Base-by-base conservation (phyloP, 2,113 vertebrate species). In the Raja brachyura region DNA sequence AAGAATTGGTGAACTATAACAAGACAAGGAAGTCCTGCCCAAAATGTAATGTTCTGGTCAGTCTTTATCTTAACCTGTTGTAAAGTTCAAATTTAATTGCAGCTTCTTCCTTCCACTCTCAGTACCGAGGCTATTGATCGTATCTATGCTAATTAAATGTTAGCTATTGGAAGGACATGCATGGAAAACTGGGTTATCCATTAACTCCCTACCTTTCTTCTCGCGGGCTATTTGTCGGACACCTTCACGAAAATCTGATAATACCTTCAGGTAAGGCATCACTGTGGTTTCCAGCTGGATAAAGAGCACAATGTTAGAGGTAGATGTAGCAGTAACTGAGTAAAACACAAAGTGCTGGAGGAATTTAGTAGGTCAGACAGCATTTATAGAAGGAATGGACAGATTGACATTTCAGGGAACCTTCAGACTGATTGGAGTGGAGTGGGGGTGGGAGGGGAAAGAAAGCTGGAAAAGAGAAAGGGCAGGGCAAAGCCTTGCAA, bases 221-320 rank as follows among this genome's bases (percentile, higher is more conserved):
- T 98, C 98, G 18, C 97, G 95, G 94, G 98, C 98, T 3, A 99
- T 98, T 94, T 95, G 97, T 5, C 99, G 95, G 66, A 99, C 97
- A 0, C 95, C 95, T 94, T 98, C 98, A 94, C 99, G 96, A 96
- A 99, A 99, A 31, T 98, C 97, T 0, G 98, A 98, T 93, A 99
- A 94, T 9, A 97, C 97, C 0, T 97, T 95, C 20, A 99, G 97
- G 94, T 98, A 99, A 0, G 99, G 99, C 98, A 98, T 97, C 94
- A 99, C 97, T 0, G 96, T 97, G 95, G 96, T 95, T 95, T 99
- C 99, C 93, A 99, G 95, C 99, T 99, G 95, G 0, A 93, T 61
- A 90, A 76, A 63, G 56, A 93, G 33, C n/a, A 90, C 31, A 90
- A 90, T 20, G 76, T 31, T 20, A 31, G 28, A 31, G 28, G n/a